These are phyloP conservation scores for Himantopus leucocephalus DNA, from an alignment of 2,113 vertebrate species.

Conservation along the genomic window DNA sequence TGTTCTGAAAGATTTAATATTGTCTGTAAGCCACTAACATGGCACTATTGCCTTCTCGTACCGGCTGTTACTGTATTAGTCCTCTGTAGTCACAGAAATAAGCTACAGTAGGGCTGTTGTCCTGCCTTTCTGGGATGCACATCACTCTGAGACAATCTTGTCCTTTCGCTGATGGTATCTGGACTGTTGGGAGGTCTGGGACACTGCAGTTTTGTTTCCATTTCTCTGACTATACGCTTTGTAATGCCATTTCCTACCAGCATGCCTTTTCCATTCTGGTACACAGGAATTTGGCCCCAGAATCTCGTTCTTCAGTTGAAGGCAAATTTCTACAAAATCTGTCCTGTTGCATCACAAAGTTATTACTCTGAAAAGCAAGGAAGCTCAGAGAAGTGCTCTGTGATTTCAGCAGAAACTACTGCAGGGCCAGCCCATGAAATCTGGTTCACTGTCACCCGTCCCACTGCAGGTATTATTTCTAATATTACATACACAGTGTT, in stretches of 20 bases:
- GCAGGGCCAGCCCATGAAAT: background rate
- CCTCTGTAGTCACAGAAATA: slow-evolving; percentile 5
- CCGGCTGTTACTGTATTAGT: background rate
- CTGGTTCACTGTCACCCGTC: background rate
- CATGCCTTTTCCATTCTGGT: background rate
- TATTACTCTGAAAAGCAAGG: background rate
- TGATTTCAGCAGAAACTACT: background rate
- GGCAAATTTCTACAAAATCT: background rate
- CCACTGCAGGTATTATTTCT: background rate
- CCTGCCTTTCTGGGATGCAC: background rate
- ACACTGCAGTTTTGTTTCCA: slow-evolving; percentile 59
- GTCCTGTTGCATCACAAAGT: background rate
- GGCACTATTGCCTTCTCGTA: slow-evolving; percentile 28
- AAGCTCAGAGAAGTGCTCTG: background rate
- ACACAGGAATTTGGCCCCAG: background rate
- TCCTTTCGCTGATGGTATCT: slow-evolving; percentile 18
- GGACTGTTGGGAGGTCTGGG: background rate
- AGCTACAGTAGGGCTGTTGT: slow-evolving; percentile 56
- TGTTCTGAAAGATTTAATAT: background rate
- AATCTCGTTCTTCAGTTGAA: background rate
- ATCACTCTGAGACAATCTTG: slow-evolving; percentile 6
- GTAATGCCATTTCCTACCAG: background rate
- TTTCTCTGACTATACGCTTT: slow-evolving; percentile 59
- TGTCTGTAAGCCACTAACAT: background rate
- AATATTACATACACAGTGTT: background rate